Percentiles rank a stretch among this genome's conserved stretches.
phyloP scores from a whole-genome alignment of 2,797 vertebrate species.

The Hypotaenidia okinawae region DNA sequence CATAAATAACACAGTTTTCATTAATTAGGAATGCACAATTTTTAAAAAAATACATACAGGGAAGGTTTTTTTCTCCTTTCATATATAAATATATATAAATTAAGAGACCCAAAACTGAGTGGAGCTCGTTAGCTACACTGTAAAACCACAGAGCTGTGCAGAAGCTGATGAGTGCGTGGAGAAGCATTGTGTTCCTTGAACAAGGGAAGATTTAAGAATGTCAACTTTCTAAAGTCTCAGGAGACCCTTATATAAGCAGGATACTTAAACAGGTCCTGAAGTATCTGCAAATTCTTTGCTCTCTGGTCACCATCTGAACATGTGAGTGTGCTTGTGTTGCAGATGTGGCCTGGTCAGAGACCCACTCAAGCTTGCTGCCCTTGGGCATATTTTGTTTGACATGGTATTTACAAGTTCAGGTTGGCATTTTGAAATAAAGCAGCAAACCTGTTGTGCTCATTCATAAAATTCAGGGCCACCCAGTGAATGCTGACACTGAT shows the following conservation, averaged over 20 bases:
- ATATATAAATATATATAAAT: neutral
- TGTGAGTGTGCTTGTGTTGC: rapidly evolving
- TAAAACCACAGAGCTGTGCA: neutral
- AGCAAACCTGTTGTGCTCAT: neutral
- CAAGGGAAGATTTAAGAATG: neutral
- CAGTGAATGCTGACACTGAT: neutral
- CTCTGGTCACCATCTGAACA: rapidly evolving
- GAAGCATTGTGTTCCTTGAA: neutral
- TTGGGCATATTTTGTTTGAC: neutral
- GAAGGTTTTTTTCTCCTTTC: neutral
- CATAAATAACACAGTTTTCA: neutral
- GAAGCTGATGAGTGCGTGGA: neutral
- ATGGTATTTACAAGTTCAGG: neutral
- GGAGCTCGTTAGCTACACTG: rapidly evolving
- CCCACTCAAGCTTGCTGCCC: neutral
- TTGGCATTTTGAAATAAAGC: neutral
- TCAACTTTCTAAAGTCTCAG: neutral
- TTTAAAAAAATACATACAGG: neutral
- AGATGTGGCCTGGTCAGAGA: rapidly evolving
- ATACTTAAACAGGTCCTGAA: neutral
- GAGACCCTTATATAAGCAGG: neutral
- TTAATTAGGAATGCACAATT: neutral
- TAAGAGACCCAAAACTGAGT: neutral
- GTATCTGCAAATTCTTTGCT: neutral
- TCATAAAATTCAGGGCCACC: neutral